These are phyloP conservation scores for Scarus forsteni DNA, from an alignment of 2,797 vertebrate species.

Conservation along the genomic window DNA sequence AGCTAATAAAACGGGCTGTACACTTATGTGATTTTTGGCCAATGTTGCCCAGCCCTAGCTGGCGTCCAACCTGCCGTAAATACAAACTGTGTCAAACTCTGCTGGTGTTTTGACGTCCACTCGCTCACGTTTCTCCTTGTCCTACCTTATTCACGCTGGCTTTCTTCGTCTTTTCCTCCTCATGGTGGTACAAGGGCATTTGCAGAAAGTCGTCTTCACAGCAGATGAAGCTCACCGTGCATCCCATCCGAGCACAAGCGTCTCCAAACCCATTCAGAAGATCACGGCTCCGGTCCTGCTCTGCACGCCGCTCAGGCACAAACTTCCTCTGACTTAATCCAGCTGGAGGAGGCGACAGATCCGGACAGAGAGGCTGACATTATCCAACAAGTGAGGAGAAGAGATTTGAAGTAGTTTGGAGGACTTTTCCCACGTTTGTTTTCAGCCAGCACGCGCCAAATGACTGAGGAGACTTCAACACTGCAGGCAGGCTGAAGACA, in stretches of 20 bases:
- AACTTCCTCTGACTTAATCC: background rate
- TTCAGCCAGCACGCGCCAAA: background rate
- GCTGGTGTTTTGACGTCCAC: slow-evolving; percentile 15
- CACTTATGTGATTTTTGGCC: too few species aligned
- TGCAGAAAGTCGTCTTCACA: slow-evolving; percentile 87
- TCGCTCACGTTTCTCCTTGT: background rate
- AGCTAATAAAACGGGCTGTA: too few species aligned
- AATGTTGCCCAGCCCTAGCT: background rate
- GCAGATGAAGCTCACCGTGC: slow-evolving; percentile 89
- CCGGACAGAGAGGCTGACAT: background rate
- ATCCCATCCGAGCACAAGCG: slow-evolving; percentile 80
- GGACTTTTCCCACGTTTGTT: background rate
- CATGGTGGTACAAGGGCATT: slow-evolving; percentile 83
- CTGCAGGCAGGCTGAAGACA: slow-evolving; percentile 2
- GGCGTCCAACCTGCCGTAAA: background rate
- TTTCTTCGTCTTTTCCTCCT: slow-evolving; percentile 76
- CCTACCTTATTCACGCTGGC: slow-evolving; percentile 73
- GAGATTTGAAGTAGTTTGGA: background rate
- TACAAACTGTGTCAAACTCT: background rate
- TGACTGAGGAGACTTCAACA: slow-evolving; percentile 12
- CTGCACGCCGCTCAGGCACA: background rate
- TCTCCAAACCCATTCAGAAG: slow-evolving; percentile 70
- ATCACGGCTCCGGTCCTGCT: background rate
- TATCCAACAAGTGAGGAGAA: background rate
- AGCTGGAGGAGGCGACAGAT: background rate